Conservation (phyloP, 2,888 invertebrate species). For the Chorisops tibialis region DNA sequence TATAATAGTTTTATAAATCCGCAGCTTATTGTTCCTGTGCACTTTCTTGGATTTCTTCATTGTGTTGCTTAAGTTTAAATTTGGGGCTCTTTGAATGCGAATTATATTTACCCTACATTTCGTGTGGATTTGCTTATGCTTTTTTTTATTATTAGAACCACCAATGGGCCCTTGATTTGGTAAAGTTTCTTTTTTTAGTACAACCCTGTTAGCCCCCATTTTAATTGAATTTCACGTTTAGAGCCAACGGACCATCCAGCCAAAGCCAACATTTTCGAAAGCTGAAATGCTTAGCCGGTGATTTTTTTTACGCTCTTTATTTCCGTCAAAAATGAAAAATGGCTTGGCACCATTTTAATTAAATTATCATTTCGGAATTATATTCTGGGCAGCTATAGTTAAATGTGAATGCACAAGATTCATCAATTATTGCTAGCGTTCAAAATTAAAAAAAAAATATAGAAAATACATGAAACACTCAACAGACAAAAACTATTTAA, state of each 20-base stretch:
- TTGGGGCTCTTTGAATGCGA: not conserved
- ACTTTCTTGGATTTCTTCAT: too few relatives aligned
- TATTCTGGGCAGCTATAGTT: conserved; percentile 10
- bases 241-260: conserved; percentile 3
- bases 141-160: not conserved
- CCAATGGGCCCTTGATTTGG: not conserved
- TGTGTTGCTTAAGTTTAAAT: conserved; percentile 1
- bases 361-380: conserved; percentile 16
- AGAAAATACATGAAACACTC: too few relatives aligned
- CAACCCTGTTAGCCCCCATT: conserved; percentile 9
- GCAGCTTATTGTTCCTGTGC: too few relatives aligned
- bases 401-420: conserved; percentile 14
- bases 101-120: too few relatives aligned
- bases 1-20: too few relatives aligned
- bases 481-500: too few relatives aligned
- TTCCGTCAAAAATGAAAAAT: conserved; percentile 13
- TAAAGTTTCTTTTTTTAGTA: not conserved
- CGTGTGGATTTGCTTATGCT: too few relatives aligned
- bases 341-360: conserved; percentile 16
- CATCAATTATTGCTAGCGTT: conserved; percentile 18
- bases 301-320: not conserved
- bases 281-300: not conserved
- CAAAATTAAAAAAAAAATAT: not conserved
- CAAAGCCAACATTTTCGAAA: not conserved
- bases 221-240: conserved; percentile 20